A percentile compares a stretch with the other conserved stretches of the same genome.
phyloP scores from a whole-genome alignment of 1,140 invertebrate species.

The Drosophila novamexicana region DNA sequence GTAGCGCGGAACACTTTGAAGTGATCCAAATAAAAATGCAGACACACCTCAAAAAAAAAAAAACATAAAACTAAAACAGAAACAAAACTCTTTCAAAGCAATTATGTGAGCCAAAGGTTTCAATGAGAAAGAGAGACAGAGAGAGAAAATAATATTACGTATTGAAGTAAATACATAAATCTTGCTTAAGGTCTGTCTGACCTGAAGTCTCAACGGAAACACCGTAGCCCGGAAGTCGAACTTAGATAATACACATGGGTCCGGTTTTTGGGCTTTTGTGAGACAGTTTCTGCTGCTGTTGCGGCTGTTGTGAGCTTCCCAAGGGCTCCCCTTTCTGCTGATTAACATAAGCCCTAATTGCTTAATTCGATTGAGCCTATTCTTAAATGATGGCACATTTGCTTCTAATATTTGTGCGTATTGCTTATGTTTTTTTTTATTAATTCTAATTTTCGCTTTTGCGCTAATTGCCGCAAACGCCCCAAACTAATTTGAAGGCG shows the following conservation, averaged over 20 bases:
- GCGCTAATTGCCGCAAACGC: conserved; percentile 47
- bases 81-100: conserved; percentile 57
- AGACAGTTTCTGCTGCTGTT: neutral
- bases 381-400: conserved; percentile 49
- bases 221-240: conserved; percentile 35
- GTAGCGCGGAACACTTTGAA: conserved; percentile 72
- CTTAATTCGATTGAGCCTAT: conserved; percentile 50
- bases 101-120: conserved; percentile 63
- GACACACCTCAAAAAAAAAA: conserved; percentile 68
- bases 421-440: conserved; percentile 15
- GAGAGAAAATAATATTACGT: conserved; percentile 58
- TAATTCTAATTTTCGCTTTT: conserved; percentile 47
- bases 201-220: conserved; percentile 55
- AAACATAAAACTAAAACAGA: conserved; percentile 22
- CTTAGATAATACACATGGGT: conserved; percentile 27
- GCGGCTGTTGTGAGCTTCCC: neutral
- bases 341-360: conserved; percentile 71
- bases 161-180: conserved; percentile 78
- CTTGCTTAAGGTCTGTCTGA: conserved; percentile 50
- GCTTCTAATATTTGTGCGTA: conserved; percentile 17
- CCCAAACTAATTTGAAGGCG: conserved; percentile 43
- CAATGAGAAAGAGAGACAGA: conserved; percentile 1
- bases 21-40: conserved; percentile 79
- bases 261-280: neutral
- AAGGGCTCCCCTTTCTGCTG: neutral